Evolutionary conservation across 2,888 invertebrate genomes (phyloP), one percentile per base, ranked within the genome.

Genomic region (Coronaproctus castanopsis): DNA sequence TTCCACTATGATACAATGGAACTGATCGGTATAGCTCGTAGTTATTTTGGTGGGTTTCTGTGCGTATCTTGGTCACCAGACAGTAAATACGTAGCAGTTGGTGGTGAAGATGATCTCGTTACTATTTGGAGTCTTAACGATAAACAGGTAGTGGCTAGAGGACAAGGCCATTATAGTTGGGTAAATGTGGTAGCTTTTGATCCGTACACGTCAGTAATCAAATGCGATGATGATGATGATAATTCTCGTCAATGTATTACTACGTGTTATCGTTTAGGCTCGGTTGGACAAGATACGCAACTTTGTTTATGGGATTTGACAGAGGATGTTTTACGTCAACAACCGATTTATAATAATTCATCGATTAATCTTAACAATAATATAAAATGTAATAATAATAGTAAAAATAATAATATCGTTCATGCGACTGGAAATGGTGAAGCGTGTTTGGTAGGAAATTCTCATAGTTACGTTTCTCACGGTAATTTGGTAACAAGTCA

Each of bases 11-110:
- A 95, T 70, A 88, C 87, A 24, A 95, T 96, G 93, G 97, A 98
- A 72, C 77, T 96, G 63, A 77, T 93, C 58, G 95, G 96, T 19
- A 78, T 85, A 61, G 95, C 95, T 64, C 80, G 93, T 64, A 96
- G 96, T 67, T 98, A 97, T 73, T 98, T 98, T 73, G 98, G 98
- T 56, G 97, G 97, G 49, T 83, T 98, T 68, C 75, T 97, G 52
- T 97, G 97, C 73, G 93, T 96, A 2, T 88, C 92, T 69, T 98
- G 98, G 98, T 92, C 96, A 10, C 95, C 95, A 0, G 96, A 98
- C 72, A 87, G 89, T 54, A 85, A 87, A 69, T 89, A 93, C 69
- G 91, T 93, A 56, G 92, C 91, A 0, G 91, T 92, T 1, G 98
- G 98, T 0, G 98, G 98, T 2, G 98, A 98, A 74, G 98, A 98